These are phyloP conservation scores for Lithobates pipiens DNA, from an alignment of 2,797 vertebrate genomes.

Conservation along the genomic window DNA sequence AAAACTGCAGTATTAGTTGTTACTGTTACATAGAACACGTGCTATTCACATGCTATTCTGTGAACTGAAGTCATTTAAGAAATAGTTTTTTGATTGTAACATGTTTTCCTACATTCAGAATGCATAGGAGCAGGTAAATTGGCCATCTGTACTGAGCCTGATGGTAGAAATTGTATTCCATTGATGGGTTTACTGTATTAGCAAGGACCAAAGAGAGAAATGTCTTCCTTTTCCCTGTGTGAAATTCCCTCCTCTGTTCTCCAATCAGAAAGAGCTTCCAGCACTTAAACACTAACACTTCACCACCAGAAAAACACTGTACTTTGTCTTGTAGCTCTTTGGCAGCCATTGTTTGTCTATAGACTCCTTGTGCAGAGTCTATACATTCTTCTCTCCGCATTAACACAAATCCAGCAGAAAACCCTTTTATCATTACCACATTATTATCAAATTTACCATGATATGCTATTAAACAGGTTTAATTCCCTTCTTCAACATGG, in stretches of 20 bases:
- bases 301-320: slow-evolving; percentile 23
- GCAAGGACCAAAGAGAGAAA: slow-evolving; percentile 46
- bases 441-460: background rate
- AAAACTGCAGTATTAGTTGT: no score
- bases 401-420: background rate
- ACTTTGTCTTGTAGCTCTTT: slow-evolving; percentile 10
- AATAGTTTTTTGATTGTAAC: no score
- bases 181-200: background rate
- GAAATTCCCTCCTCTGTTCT: background rate
- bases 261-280: slow-evolving; percentile 39
- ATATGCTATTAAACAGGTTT: slow-evolving; percentile 53
- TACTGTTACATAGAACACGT: no score
- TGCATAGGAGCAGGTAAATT: background rate
- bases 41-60: no score
- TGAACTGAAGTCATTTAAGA: no score
- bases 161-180: background rate
- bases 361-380: no score
- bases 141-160: background rate
- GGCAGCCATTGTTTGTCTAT: slow-evolving; percentile 20
- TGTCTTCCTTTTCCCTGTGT: slow-evolving; percentile 46
- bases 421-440: background rate
- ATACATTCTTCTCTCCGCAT: no score
- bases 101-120: background rate
- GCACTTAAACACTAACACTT: slow-evolving; percentile 17
- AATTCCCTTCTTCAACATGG: slow-evolving; percentile 67